phyloP scores from a whole-genome alignment of 92 coral and sea anemone genomes.

The Montipora capitata region DNA sequence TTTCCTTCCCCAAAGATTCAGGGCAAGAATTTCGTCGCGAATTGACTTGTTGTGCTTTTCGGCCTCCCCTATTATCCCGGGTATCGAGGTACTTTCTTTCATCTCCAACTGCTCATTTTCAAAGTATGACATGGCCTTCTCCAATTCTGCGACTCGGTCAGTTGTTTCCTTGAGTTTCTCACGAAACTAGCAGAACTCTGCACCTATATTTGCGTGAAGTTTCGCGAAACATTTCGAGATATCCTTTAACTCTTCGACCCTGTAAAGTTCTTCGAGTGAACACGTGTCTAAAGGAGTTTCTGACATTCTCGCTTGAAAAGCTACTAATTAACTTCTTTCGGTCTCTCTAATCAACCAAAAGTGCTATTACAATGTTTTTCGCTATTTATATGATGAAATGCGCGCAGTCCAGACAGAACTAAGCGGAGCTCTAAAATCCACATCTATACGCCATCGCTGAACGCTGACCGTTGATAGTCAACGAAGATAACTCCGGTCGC shows the following conservation, averaged over 20 bases:
- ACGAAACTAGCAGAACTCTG: slow-evolving; percentile 4
- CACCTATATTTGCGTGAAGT: not conserved
- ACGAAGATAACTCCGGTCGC: too few relatives aligned
- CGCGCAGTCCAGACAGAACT: slow-evolving; percentile 6
- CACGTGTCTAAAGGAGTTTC: slow-evolving; percentile 1
- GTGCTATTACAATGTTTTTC: not conserved
- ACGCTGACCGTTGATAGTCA: not conserved
- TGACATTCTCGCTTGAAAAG: slow-evolving; percentile 2
- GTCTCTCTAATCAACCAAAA: not conserved
- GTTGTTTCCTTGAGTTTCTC: slow-evolving; percentile 4
- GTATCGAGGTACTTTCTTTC: slow-evolving; percentile 12
- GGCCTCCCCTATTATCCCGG: not conserved
- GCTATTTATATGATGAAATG: not conserved
- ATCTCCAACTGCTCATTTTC: slow-evolving; percentile 6
- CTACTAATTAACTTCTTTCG: not conserved
- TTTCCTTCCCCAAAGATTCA: slow-evolving; percentile 18
- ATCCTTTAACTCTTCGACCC: not conserved
- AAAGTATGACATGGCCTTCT: slow-evolving; percentile 1
- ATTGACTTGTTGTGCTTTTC: slow-evolving; percentile 7
- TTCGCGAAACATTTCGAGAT: slow-evolving; percentile 10
- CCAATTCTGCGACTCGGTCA: slow-evolving; percentile 5
- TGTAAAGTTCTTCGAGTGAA: slow-evolving; percentile 12
- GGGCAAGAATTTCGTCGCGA: slow-evolving; percentile 9
- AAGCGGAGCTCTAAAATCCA: slow-evolving; percentile 16
- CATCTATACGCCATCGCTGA: slow-evolving; percentile 14